phyloP scores from a whole-genome alignment of 92 coral and sea anemone genomes.

The Epizoanthus rinbou region DNA sequence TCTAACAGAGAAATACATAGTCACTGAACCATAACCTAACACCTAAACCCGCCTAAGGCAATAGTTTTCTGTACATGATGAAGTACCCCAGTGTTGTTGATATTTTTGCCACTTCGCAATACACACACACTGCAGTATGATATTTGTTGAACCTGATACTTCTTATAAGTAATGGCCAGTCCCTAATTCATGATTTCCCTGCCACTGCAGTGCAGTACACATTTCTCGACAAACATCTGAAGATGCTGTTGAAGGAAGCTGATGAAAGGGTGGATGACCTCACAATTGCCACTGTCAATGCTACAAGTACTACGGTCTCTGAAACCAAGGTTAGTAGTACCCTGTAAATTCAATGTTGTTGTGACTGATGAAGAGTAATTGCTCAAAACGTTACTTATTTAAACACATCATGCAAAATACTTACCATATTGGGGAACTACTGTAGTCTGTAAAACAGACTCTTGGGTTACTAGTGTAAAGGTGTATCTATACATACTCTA shows the following conservation, averaged over 20 bases:
- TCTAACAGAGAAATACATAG: no score
- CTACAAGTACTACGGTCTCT: constrained; percentile 67
- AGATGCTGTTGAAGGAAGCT: constrained; percentile 87
- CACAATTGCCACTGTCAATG: constrained; percentile 76
- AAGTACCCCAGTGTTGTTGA: no score
- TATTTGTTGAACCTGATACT: background rate
- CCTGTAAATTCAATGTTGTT: background rate
- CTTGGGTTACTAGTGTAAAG: no score
- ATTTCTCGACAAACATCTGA: constrained; percentile 79
- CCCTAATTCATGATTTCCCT: background rate
- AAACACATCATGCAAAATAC: background rate
- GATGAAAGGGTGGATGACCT: constrained; percentile 90
- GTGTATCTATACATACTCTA: no score
- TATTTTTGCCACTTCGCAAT: no score
- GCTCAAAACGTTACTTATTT: background rate
- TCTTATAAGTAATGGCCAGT: background rate
- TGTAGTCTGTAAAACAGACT: no score
- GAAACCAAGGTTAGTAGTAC: constrained; percentile 75
- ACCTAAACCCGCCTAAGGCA: no score
- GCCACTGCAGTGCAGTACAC: constrained; percentile 62
- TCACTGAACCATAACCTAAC: no score
- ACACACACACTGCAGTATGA: background rate
- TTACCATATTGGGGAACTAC: no score
- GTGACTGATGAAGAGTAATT: background rate
- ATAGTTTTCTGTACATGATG: no score